phyloP scores from a whole-genome alignment of 2,113 vertebrate genomes.

The Coptodon bakossiorum region DNA sequence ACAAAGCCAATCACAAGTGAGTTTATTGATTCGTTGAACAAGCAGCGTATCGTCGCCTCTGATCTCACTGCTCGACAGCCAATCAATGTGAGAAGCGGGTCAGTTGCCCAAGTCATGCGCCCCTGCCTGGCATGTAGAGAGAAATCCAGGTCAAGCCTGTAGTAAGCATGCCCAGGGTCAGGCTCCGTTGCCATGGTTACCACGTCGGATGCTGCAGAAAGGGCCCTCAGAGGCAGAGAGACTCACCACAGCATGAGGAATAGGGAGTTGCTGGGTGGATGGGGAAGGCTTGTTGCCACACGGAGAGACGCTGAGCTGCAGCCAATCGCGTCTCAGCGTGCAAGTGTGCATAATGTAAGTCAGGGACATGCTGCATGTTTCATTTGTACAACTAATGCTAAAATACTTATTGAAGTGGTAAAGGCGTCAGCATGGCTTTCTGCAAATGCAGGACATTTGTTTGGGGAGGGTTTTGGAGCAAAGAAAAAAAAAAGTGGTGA shows the following conservation, averaged over 20 bases:
- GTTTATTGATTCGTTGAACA: background rate
- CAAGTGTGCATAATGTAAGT: slow-evolving; percentile 56
- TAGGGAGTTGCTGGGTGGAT: slow-evolving; percentile 70
- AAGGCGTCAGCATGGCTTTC: background rate
- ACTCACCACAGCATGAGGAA: slow-evolving; percentile 62
- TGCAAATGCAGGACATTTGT: background rate
- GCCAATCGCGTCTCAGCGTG: slow-evolving; percentile 57
- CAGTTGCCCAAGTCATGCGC: slow-evolving; percentile 30
- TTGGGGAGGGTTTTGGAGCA: background rate
- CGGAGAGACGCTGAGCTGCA: slow-evolving; percentile 32
- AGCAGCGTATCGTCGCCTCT: background rate
- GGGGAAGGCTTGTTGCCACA: slow-evolving; percentile 69
- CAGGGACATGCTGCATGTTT: slow-evolving; percentile 36
- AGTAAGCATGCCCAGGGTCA: slow-evolving; percentile 60
- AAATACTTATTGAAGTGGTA: slow-evolving; percentile 40
- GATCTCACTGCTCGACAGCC: background rate
- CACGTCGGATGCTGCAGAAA: slow-evolving; percentile 67
- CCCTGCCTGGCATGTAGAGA: slow-evolving; percentile 31
- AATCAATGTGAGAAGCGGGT: slow-evolving; percentile 51
- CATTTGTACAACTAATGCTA: slow-evolving; percentile 34
- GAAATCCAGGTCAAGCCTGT: slow-evolving; percentile 73
- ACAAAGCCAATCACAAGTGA: background rate
- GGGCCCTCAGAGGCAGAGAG: slow-evolving; percentile 59
- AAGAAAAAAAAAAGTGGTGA: background rate
- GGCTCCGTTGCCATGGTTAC: slow-evolving; percentile 68